Conservation (phyloP, 1,140 invertebrate genomes). For the Piezodorus guildinii region DNA sequence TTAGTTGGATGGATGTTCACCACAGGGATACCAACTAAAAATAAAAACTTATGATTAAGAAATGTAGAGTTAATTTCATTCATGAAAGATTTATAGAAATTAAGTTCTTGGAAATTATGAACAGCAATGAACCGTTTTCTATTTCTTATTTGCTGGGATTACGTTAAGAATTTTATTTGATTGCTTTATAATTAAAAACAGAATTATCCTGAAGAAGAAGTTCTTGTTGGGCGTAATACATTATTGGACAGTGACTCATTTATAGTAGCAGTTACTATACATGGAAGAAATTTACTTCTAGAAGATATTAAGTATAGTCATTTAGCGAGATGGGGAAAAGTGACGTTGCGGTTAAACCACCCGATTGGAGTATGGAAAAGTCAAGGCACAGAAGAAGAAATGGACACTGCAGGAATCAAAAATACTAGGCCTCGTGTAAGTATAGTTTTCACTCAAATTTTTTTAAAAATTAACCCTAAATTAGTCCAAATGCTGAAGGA, state of each 20-base stretch:
- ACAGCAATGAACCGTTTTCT: neutral
- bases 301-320: constrained; percentile 35
- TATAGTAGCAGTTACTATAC: constrained; percentile 50
- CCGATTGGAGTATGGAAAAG: constrained; percentile 49
- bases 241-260: constrained; percentile 53
- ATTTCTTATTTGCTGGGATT: constrained; percentile 1
- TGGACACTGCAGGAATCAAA: constrained; percentile 34
- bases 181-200: constrained; percentile 21
- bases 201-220: constrained; percentile 39
- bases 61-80: too few species aligned
- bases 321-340: neutral
- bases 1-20: too few species aligned
- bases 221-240: constrained; percentile 43
- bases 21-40: too few species aligned
- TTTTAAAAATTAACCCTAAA: too few species aligned
- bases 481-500: too few species aligned
- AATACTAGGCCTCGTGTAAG: constrained; percentile 23
- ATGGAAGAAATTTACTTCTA: constrained; percentile 36
- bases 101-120: too few species aligned
- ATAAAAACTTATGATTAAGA: too few species aligned
- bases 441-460: neutral
- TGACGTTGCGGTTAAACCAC: constrained; percentile 41
- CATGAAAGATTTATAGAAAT: too few species aligned
- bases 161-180: neutral
- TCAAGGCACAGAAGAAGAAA: constrained; percentile 49